phyloP scores from a whole-genome alignment of 2,888 invertebrate genomes.

The Limnephilus marmoratus region DNA sequence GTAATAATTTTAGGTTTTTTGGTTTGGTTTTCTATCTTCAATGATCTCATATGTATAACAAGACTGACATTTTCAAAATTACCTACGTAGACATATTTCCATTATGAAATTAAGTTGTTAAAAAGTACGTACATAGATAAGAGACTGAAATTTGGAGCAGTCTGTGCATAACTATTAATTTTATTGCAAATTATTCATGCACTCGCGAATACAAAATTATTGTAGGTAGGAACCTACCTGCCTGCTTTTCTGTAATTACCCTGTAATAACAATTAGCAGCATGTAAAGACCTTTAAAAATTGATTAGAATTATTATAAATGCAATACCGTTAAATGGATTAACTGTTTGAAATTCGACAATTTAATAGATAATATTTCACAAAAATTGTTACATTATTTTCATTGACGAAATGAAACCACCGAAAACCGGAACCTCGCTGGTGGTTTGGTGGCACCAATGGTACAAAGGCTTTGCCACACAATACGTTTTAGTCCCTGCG shows the following conservation, averaged over 20 bases:
- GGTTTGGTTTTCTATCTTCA: too few species aligned
- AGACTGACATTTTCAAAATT: too few species aligned
- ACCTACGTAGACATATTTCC: background rate
- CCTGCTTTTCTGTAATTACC: background rate
- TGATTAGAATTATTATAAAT: background rate
- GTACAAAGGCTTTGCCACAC: conserved; percentile 45
- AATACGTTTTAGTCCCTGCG: background rate
- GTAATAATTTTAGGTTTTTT: too few species aligned
- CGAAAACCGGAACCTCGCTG: background rate
- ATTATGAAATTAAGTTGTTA: background rate
- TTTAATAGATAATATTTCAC: background rate
- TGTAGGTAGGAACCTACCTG: background rate
- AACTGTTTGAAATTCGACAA: background rate
- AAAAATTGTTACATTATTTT: background rate
- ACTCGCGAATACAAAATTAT: background rate
- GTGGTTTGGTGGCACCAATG: conserved; percentile 18
- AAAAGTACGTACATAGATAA: too few species aligned
- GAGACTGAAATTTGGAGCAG: too few species aligned
- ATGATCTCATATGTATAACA: too few species aligned
- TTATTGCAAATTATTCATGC: background rate
- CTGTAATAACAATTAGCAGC: background rate
- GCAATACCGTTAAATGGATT: background rate
- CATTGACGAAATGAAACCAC: background rate
- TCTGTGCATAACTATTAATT: background rate
- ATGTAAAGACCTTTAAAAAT: background rate